Percentiles rank a stretch among this genome's conserved stretches.
Evolutionary conservation across 2,113 vertebrate genomes (phyloP).

Genomic region (Stictonetta naevosa): DNA sequence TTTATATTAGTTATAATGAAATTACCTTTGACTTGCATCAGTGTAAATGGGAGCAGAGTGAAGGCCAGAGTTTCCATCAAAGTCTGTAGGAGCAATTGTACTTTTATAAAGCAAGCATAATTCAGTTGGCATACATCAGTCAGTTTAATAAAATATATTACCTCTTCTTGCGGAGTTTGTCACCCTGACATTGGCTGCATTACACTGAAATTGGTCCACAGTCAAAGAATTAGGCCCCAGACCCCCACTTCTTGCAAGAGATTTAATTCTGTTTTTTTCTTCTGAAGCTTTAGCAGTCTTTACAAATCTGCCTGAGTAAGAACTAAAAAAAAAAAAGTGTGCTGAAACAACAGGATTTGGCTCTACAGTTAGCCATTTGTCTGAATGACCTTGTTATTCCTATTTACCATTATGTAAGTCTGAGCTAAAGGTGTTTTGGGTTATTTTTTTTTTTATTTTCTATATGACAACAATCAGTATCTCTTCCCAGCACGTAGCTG

Average conservation of each 20-base stretch:
- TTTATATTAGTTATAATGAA: not conserved
- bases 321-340: not conserved
- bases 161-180: not conserved
- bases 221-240: not conserved
- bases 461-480: not conserved
- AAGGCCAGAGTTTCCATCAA: not conserved
- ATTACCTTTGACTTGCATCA: conserved; percentile 21
- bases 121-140: not conserved
- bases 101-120: not conserved
- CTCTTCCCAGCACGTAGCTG: not conserved
- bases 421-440: not conserved
- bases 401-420: not conserved
- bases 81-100: not conserved
- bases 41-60: not conserved
- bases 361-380: not conserved
- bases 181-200: not conserved
- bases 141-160: not conserved
- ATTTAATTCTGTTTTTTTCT: not conserved
- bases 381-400: not conserved
- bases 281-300: not conserved
- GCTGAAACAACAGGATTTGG: not conserved
- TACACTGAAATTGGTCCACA: not conserved
- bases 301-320: not conserved
- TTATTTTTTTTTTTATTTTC: not conserved
- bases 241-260: not conserved